Base-by-base conservation (phyloP, 2,888 invertebrate genomes). In the Parnassius apollo region DNA sequence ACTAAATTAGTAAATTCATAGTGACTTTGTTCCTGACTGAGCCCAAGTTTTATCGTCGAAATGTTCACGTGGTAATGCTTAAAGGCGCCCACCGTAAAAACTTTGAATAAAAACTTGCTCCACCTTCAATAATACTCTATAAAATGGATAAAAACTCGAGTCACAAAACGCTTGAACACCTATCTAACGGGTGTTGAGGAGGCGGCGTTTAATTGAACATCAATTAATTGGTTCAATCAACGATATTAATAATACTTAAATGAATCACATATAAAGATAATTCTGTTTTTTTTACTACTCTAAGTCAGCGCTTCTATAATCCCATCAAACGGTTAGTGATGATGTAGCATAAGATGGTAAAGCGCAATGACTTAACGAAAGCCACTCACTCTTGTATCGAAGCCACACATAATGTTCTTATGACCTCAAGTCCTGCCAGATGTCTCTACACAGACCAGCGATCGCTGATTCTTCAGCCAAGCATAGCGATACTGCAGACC, bases 61-160 rank as follows among this genome's bases (percentile, higher is more conserved):
- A 75, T 75, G 71, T 77, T 80, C 81, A 73, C 70, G 71, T 73
- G 70, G 67, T 72, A 71, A 73, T 73, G 65, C 68, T 54, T 62
- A 58, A 58, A 62, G 58, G 57, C 68, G 67, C 61, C 59, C 63
- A 63, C 66, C 66, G 66, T 71, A 71, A 74, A 75, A 71, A 71
- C 18, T 18, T 71, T 66, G 65, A 68, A 67, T 71, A 69, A 72
- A 73, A 71, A 72, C 70, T 71, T 70, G 62, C 62, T 45, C 61
- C 59, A 48, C 44, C 61, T 59, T 62, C 62, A 62, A 62, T 54
- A 58, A 62, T 54, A 54, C 57, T 48, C 46, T 53, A 58, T 57
- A 53, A 58, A 62, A 53, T 52, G 53, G 48, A 42, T 42, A 57
- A 42, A 42, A 49, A 57, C 42, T 49, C 54, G 9, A 18, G 48